These are phyloP conservation scores for Microvelia longipes DNA, from an alignment of 1,140 invertebrate species.

Conservation along the genomic window DNA sequence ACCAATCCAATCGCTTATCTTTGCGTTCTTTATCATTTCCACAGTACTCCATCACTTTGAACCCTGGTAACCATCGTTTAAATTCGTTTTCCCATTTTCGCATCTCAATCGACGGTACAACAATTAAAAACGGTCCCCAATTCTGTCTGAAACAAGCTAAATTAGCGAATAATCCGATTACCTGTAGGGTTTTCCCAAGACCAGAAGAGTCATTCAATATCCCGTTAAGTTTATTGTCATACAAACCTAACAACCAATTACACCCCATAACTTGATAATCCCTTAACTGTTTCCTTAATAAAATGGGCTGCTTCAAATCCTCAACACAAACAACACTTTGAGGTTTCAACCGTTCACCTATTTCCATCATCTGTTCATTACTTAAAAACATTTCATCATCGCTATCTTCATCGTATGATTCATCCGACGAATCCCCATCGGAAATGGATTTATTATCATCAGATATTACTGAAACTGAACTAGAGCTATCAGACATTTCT, in stretches of 20 bases:
- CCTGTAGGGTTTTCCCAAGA: conserved; percentile 97
- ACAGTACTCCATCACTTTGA: conserved; percentile 98
- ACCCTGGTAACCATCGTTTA: conserved; percentile 99
- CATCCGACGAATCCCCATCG: conserved; percentile 42
- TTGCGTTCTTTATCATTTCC: conserved; percentile 93
- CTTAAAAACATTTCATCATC: conserved; percentile 68
- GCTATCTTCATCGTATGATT: conserved; percentile 77
- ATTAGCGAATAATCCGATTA: conserved; percentile 91
- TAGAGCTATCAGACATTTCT: not conserved
- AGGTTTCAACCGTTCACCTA: conserved; percentile 91
- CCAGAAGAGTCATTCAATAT: conserved; percentile 86
- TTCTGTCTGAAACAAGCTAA: conserved; percentile 85
- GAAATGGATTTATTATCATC: conserved; percentile 38
- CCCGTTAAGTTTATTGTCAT: conserved; percentile 91
- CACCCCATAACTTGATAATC: conserved; percentile 98
- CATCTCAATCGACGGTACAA: conserved; percentile 99
- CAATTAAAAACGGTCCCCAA: conserved; percentile 98
- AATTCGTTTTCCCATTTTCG: conserved; percentile 99
- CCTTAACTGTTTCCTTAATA: conserved; percentile 78
- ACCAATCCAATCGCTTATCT: conserved; percentile 86
- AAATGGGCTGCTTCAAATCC: conserved; percentile 61
- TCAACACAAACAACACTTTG: too few relatives aligned
- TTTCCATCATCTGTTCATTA: conserved; percentile 79
- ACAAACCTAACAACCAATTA: conserved; percentile 98
- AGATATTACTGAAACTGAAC: not conserved